Evolutionary conservation across 1,140 invertebrate genomes (phyloP).

Genomic region (Cydia strobilella): DNA sequence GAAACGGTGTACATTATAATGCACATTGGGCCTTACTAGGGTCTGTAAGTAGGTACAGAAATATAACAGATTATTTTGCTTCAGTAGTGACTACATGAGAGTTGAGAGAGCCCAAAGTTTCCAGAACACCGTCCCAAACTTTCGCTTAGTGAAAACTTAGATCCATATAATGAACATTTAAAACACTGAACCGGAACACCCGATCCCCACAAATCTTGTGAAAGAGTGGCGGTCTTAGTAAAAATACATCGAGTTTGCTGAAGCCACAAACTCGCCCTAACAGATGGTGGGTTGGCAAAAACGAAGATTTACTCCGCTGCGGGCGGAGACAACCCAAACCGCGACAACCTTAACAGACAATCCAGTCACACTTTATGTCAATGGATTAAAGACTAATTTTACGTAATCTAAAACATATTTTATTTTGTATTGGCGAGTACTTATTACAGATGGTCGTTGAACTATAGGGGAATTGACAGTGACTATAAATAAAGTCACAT

Average conservation of each 20-base stretch:
- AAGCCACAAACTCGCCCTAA: slow-evolving; percentile 28
- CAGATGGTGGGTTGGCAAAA: slow-evolving; percentile 27
- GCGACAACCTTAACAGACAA: not conserved
- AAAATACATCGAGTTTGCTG: slow-evolving; percentile 20
- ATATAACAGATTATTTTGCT: too few relatives aligned
- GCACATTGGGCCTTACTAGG: too few relatives aligned
- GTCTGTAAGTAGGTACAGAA: too few relatives aligned
- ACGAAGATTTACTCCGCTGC: slow-evolving; percentile 31
- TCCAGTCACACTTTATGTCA: not conserved
- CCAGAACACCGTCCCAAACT: not conserved
- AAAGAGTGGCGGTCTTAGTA: slow-evolving; percentile 29
- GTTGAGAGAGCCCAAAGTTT: not conserved
- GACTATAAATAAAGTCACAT: slow-evolving; percentile 11
- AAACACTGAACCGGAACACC: not conserved
- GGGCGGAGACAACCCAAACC: slow-evolving; percentile 14
- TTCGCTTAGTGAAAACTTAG: not conserved
- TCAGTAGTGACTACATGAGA: too few relatives aligned
- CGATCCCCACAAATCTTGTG: slow-evolving; percentile 16
- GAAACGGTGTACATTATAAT: too few relatives aligned
- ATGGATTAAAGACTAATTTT: not conserved
- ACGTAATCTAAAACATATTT: too few relatives aligned
- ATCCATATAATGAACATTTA: slow-evolving; percentile 5
- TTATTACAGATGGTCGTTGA: slow-evolving; percentile 28
- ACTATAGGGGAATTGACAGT: slow-evolving; percentile 28
- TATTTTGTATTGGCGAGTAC: not conserved